A percentile compares a stretch with the other conserved stretches of the same genome.
Evolutionary conservation across 2,113 vertebrate genomes (phyloP).

Genomic region (Mus spicilegus): DNA sequence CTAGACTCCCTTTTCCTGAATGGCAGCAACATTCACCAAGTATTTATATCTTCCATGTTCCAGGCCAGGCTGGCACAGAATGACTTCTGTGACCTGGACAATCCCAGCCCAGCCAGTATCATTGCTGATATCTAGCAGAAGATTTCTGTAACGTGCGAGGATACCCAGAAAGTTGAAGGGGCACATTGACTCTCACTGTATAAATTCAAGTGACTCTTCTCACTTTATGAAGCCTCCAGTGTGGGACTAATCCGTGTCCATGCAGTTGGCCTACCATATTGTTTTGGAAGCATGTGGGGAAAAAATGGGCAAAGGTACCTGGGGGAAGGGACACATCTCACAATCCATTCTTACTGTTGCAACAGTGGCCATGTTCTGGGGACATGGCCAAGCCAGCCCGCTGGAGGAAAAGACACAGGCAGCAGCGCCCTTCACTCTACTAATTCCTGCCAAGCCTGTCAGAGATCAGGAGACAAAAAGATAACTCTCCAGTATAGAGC

Average conservation of each 20-base stretch:
- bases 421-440: background rate
- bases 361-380: background rate
- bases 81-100: background rate
- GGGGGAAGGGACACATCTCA: background rate
- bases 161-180: background rate
- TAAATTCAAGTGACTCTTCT: background rate
- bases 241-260: background rate
- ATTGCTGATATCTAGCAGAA: background rate
- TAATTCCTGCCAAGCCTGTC: background rate
- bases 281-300: background rate
- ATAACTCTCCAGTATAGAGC: background rate
- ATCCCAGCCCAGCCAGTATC: background rate
- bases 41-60: background rate
- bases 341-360: background rate
- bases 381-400: no score
- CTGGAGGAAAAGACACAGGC: background rate
- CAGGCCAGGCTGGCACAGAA: background rate
- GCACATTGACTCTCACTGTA: background rate
- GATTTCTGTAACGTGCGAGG: background rate
- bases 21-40: background rate
- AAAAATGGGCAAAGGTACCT: background rate
- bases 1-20: background rate
- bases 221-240: background rate
- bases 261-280: background rate
- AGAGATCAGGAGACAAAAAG: background rate